These are phyloP conservation scores for Chromobotia macracanthus DNA, from an alignment of 2,797 vertebrate species.

Conservation along the genomic window DNA sequence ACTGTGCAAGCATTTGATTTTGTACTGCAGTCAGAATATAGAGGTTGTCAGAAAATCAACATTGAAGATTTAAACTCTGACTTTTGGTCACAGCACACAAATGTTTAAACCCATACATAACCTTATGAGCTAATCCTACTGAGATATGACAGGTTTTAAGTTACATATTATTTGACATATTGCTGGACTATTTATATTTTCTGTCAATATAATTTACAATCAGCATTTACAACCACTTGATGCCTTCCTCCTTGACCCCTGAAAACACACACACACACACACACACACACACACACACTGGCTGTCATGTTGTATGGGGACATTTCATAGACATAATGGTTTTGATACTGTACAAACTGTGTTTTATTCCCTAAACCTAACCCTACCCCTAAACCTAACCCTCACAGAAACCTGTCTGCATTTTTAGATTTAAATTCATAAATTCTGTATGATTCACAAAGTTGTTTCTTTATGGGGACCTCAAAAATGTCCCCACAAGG, in stretches of 20 bases:
- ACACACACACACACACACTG: not conserved
- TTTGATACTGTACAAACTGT: no score
- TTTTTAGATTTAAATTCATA: not conserved
- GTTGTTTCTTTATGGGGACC: no score
- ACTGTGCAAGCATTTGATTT: conserved; percentile 14
- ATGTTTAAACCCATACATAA: not conserved
- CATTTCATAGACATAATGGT: no score
- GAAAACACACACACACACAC: not conserved
- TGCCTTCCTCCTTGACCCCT: no score
- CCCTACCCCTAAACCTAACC: no score
- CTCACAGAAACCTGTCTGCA: not conserved
- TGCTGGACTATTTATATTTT: not conserved
- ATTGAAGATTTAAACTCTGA: not conserved
- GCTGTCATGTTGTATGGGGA: no score
- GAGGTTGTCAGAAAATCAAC: not conserved
- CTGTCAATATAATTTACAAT: no score
- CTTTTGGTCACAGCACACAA: not conserved
- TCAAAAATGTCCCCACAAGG: no score
- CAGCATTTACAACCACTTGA: not conserved
- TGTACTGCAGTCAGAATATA: not conserved
- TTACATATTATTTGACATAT: not conserved
- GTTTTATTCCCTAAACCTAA: no score
- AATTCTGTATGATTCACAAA: no score
- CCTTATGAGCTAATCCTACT: not conserved
- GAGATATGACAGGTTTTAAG: not conserved